A percentile compares a stretch with the other conserved stretches of the same genome.
Evolutionary conservation across 2,797 vertebrate genomes (phyloP).

Genomic region (Myotis daubentonii): DNA sequence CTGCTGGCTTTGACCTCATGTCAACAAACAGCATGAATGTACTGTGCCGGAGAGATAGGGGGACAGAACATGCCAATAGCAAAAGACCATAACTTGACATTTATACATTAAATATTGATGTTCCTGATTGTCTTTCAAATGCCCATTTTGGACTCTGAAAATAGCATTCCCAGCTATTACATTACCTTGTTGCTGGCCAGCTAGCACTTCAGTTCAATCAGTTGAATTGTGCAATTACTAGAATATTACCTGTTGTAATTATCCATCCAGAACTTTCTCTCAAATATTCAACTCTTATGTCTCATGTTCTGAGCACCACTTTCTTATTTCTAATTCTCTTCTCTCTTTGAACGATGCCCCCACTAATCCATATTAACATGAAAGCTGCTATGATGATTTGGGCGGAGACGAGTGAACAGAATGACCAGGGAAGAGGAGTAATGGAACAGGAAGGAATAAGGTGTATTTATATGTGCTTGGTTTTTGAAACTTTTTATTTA

Average conservation of each 20-base stretch:
- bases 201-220: slow-evolving; percentile 43
- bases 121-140: slow-evolving; percentile 1
- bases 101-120: slow-evolving; percentile 17
- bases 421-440: not conserved
- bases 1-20: not conserved
- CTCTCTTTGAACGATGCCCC: slow-evolving; percentile 15
- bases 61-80: not conserved
- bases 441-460: not conserved
- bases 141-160: not conserved
- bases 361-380: not conserved
- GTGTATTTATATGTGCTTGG: not conserved
- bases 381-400: slow-evolving; percentile 11
- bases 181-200: slow-evolving; percentile 25
- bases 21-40: not conserved
- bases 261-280: slow-evolving; percentile 17
- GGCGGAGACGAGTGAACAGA: not conserved
- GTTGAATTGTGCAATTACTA: slow-evolving; percentile 15
- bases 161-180: slow-evolving; percentile 18
- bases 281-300: slow-evolving; percentile 14
- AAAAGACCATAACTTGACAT: not conserved
- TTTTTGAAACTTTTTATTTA: not conserved
- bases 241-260: slow-evolving; percentile 7
- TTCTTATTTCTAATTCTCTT: slow-evolving; percentile 47
- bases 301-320: not conserved
- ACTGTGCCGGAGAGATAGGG: not conserved